A percentile compares a stretch with the other conserved stretches of the same genome.
Conservation (phyloP, 2,888 invertebrate species). For the Creontiades dilutus region DNA sequence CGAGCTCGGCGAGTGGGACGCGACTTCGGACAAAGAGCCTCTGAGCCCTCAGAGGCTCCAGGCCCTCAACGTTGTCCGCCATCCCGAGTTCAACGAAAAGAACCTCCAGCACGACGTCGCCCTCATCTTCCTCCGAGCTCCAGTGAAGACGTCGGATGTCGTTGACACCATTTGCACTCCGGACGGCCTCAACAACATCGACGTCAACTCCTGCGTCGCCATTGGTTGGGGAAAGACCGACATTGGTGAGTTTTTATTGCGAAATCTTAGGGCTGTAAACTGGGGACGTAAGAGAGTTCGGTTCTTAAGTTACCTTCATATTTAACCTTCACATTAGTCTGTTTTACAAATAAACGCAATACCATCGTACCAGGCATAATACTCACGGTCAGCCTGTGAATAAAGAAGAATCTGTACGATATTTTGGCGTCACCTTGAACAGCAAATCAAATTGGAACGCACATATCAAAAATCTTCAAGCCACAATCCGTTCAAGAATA, state of each 20-base stretch:
- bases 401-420: too few relatives aligned
- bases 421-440: too few relatives aligned
- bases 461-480: too few relatives aligned
- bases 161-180: conserved; percentile 65
- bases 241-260: conserved; percentile 51
- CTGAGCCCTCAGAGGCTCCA: conserved; percentile 83
- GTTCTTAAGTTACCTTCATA: too few relatives aligned
- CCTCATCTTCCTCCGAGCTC: conserved; percentile 83
- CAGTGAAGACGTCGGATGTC: conserved; percentile 77
- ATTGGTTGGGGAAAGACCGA: conserved; percentile 74
- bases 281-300: too few relatives aligned
- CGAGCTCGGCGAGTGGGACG: conserved; percentile 89
- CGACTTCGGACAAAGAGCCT: conserved; percentile 83
- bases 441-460: too few relatives aligned
- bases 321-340: too few relatives aligned
- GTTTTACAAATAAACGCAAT: too few relatives aligned
- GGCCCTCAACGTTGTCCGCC: conserved; percentile 82
- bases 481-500: too few relatives aligned
- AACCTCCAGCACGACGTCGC: conserved; percentile 91
- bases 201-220: conserved; percentile 76
- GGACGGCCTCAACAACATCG: conserved; percentile 25
- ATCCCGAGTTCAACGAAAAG: conserved; percentile 84
- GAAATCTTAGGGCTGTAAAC: too few relatives aligned
- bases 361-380: too few relatives aligned
- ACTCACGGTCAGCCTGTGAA: too few relatives aligned